phyloP scores from a whole-genome alignment of 2,797 vertebrate species.

The Girardinus metallicus region DNA sequence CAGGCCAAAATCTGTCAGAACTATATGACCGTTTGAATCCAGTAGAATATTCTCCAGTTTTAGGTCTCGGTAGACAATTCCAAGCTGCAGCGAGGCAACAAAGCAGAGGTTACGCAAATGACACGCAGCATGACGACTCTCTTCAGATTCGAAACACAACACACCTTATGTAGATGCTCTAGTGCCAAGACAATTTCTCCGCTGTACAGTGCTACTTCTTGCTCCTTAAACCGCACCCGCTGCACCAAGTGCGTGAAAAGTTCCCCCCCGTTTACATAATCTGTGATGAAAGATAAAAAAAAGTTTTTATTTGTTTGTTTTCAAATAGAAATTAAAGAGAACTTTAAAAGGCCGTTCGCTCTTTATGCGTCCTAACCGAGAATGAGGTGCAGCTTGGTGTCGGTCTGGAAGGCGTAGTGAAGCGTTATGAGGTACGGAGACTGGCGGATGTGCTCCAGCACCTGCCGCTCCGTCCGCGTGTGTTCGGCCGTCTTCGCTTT shows the following conservation, averaged over 20 bases:
- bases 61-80: constrained; percentile 97
- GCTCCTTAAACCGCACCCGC: constrained; percentile 94
- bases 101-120: not conserved
- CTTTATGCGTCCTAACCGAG: constrained; percentile 81
- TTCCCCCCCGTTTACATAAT: constrained; percentile 98
- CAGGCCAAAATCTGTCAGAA: constrained; percentile 97
- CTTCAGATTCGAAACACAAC: constrained; percentile 1
- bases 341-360: not conserved
- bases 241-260: constrained; percentile 99
- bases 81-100: constrained; percentile 84
- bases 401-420: constrained; percentile 99
- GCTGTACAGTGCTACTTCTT: constrained; percentile 94
- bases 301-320: too few relatives aligned
- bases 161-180: constrained; percentile 97
- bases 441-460: constrained; percentile 95
- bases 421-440: constrained; percentile 95
- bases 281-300: constrained; percentile 66
- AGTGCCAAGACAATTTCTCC: constrained; percentile 95
- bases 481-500: constrained; percentile 98
- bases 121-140: not conserved
- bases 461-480: constrained; percentile 93
- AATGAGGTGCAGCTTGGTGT: constrained; percentile 98
- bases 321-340: not conserved
- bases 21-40: constrained; percentile 94
- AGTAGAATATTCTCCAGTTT: constrained; percentile 98